phyloP scores from a whole-genome alignment of 1,140 invertebrate species.

The Scaptodrosophila lebanonensis region DNA sequence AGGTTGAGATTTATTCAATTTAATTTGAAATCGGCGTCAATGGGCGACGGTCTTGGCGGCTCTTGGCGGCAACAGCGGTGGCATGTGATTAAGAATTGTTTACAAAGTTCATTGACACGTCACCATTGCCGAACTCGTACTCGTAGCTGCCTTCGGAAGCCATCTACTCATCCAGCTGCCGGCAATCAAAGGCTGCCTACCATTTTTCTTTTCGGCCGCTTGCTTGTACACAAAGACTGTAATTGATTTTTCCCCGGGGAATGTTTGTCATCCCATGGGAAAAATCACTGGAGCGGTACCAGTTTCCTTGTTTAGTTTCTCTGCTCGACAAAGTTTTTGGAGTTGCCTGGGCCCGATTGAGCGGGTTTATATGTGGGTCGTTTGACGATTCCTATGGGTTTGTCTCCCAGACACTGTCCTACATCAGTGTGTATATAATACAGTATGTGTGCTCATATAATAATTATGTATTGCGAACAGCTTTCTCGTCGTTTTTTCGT shows the following conservation, averaged over 20 bases:
- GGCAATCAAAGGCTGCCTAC: slow-evolving; percentile 46
- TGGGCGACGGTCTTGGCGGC: slow-evolving; percentile 2
- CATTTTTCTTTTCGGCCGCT: slow-evolving; percentile 49
- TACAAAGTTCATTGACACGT: slow-evolving; percentile 69
- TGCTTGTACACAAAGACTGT: slow-evolving; percentile 20
- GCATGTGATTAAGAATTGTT: slow-evolving; percentile 72
- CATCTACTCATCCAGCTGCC: slow-evolving; percentile 14
- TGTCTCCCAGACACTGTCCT: too few species aligned
- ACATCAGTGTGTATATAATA: too few species aligned
- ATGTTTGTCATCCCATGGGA: too few species aligned
- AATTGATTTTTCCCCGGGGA: slow-evolving; percentile 25
- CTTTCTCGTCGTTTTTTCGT: too few species aligned
- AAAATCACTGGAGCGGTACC: too few species aligned
- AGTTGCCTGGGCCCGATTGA: too few species aligned
- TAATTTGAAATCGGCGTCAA: slow-evolving; percentile 67
- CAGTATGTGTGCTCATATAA: too few species aligned
- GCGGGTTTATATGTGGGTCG: too few species aligned
- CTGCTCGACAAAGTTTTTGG: too few species aligned
- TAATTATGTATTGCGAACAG: too few species aligned
- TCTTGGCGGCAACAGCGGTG: slow-evolving; percentile 5
- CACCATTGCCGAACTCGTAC: slow-evolving; percentile 10
- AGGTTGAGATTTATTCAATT: slow-evolving; percentile 67
- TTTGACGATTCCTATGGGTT: too few species aligned
- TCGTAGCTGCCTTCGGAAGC: slow-evolving; percentile 26
- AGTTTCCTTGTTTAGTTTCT: too few species aligned